A percentile compares a stretch with the other conserved stretches of the same genome.
Conservation (phyloP, 2,797 vertebrate genomes). For the Oreochromis mossambicus region DNA sequence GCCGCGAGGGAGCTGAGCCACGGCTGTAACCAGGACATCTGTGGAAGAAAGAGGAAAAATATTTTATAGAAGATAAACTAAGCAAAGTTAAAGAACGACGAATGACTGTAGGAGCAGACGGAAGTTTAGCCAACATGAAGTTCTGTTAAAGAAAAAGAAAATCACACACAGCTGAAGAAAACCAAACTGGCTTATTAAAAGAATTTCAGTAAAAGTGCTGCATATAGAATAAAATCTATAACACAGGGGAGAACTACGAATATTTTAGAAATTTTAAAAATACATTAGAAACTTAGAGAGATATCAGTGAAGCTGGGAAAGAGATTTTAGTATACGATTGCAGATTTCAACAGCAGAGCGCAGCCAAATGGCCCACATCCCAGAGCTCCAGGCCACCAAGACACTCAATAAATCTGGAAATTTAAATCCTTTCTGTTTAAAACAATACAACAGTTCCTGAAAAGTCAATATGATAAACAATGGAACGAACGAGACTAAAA, state of each 20-base stretch:
- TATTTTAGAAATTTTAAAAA: neutral
- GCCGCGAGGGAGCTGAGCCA: slow-evolving; percentile 67
- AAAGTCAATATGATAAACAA: neutral
- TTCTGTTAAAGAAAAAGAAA: neutral
- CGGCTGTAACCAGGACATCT: slow-evolving; percentile 78
- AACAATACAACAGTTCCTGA: neutral
- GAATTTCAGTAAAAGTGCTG: neutral
- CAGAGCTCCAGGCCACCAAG: neutral
- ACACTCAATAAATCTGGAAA: neutral
- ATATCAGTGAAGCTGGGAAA: neutral
- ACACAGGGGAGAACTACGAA: neutral
- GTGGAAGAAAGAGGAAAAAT: neutral
- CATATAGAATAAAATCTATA: neutral
- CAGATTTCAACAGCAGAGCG: neutral
- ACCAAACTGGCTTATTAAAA: neutral
- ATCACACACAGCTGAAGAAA: neutral
- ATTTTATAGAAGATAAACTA: neutral
- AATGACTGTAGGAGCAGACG: neutral
- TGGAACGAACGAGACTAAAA: fast-evolving
- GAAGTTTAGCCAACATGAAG: neutral
- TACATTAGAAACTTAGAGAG: neutral
- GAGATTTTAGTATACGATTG: neutral
- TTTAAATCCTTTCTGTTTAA: neutral
- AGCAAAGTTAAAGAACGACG: neutral
- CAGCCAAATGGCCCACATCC: neutral